Conservation (phyloP, 2,797 vertebrate genomes). For the Falco concolor region DNA sequence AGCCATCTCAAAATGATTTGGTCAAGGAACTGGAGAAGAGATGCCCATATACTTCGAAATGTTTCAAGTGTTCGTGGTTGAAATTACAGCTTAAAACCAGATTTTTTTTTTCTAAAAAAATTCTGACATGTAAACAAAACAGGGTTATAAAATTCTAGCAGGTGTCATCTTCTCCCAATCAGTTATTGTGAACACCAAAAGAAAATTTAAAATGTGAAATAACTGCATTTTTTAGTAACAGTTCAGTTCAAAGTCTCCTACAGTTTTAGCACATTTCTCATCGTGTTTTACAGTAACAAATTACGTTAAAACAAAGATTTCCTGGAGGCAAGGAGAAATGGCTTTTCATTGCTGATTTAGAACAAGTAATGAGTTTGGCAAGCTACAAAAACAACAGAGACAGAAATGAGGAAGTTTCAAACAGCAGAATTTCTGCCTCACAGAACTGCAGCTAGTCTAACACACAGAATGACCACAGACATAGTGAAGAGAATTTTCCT, state of each 20-base stretch:
- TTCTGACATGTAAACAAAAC: neutral
- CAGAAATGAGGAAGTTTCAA: neutral
- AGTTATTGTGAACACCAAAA: neutral
- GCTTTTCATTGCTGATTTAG: neutral
- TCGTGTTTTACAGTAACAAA: neutral
- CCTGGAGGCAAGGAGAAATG: slow-evolving; percentile 10
- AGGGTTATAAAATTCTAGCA: neutral
- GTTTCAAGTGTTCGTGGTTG: neutral
- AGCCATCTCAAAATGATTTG: neutral
- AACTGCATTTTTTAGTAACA: neutral
- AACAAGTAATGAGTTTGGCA: slow-evolving; percentile 1
- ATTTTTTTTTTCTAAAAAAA: neutral
- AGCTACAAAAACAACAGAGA: neutral
- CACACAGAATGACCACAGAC: neutral
- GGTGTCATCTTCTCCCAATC: neutral
- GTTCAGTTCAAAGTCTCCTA: neutral
- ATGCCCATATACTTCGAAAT: neutral
- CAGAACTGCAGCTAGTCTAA: neutral
- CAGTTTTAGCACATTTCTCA: neutral
- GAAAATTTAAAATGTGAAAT: neutral
- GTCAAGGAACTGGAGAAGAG: neutral
- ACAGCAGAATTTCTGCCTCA: neutral
- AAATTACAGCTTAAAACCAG: neutral
- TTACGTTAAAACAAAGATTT: slow-evolving; percentile 13
- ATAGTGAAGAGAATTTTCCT: neutral